Evolutionary conservation across 2,888 invertebrate species (phyloP).

Genomic region (Acanthosepion pharaonis): DNA sequence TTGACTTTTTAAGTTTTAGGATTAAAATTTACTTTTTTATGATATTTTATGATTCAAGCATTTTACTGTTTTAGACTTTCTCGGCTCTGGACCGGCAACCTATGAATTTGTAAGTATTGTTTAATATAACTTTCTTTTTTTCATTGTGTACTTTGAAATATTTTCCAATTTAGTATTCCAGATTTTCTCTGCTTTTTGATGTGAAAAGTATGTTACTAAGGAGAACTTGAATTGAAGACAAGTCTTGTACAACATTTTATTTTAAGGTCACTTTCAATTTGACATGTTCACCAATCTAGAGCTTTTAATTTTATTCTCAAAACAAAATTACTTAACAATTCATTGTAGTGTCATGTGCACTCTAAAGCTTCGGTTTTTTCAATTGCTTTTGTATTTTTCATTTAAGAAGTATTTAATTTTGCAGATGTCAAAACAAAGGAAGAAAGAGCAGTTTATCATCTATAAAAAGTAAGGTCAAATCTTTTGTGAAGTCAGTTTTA

Average conservation of each 20-base stretch:
- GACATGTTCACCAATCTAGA: too few species aligned
- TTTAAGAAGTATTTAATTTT: not conserved
- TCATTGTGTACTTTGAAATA: not conserved
- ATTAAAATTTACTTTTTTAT: too few species aligned
- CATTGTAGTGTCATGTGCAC: too few species aligned
- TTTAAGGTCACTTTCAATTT: too few species aligned
- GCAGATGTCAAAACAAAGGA: not conserved
- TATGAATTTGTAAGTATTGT: not conserved
- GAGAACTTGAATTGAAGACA: too few species aligned
- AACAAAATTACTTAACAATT: too few species aligned
- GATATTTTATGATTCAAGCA: not conserved
- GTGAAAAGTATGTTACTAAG: too few species aligned
- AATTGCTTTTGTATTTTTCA: not conserved
- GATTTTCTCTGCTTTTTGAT: too few species aligned
- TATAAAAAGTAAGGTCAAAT: not conserved
- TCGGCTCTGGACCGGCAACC: not conserved
- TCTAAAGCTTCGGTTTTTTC: not conserved
- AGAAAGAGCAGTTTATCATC: not conserved
- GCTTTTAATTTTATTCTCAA: too few species aligned
- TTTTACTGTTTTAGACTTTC: not conserved
- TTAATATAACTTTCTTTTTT: not conserved
- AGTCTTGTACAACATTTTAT: too few species aligned
- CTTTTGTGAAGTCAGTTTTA: not conserved
- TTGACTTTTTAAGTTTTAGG: not conserved
- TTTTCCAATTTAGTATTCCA: too few species aligned